Evolutionary conservation across 2,888 invertebrate species (phyloP), one percentile per base, ranked within the genome.

Genomic region (Archaeoteleia sp.): DNA sequence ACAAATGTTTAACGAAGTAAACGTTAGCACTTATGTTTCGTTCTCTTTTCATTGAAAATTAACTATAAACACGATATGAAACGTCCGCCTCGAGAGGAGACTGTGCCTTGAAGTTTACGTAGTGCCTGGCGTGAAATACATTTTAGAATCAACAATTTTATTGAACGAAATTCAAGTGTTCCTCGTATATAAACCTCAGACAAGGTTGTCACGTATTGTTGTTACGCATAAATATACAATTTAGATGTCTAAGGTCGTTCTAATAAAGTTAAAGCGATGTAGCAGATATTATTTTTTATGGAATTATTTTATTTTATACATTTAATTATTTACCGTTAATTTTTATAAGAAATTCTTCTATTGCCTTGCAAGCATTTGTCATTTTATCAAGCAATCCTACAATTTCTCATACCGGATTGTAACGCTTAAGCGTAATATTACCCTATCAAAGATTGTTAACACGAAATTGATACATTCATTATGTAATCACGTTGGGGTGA

Each of bases 101-200:
- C 67, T 55, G 67, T 67, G 67, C 67, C 61, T 67, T 67, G 61
- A 67, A 62, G 53, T 62, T 43, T 57, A 67, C 54, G 51, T 67
- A 61, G 67, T 61, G 67, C 66, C 60, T 67, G 66, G 46, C 42
- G 60, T 54, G 23, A 60, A 37, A 55, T 48, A 37, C 54, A 60
- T 34, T 60, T 60, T 43, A 54, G 57, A 66, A 40, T 42, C 46
- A 45, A 55, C 48, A 48, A 43, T 67, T 60, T 55, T 60, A 60
- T 55, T 30, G 32, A 65, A 58, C 45, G 53, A 66, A 58, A 48
- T 42, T 35, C n/a, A 54, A 48, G 57, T 67, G 60, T 60, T 67
- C 54, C 53, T 67, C 45, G 29, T 61, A 53, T 30, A 46, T 35
- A 53, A 29, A 51, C 39, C 49, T 51, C 51, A 40, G 39, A 25